Conservation (phyloP, 1,140 invertebrate genomes). For the Lordiphosa clarofinis region DNA sequence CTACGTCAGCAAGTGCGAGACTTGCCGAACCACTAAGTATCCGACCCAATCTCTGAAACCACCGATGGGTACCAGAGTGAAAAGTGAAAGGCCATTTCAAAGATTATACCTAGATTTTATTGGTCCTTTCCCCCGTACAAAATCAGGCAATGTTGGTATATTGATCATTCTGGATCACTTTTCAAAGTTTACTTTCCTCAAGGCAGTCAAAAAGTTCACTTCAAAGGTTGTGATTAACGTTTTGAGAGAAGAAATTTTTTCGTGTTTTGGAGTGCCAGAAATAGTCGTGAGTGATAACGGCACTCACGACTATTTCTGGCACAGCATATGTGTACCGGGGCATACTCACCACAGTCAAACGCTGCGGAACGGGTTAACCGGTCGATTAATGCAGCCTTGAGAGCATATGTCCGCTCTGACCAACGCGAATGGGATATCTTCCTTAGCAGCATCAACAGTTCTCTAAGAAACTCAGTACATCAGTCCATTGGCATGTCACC, state of each 20-base stretch:
- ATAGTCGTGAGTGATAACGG: slow-evolving; percentile 7
- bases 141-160: background rate
- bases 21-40: background rate
- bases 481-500: slow-evolving; percentile 18
- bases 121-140: background rate
- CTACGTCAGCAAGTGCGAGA: background rate
- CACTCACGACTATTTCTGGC: no score
- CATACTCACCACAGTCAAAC: no score
- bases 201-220: background rate
- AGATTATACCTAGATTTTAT: no score
- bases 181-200: slow-evolving; percentile 2
- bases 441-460: slow-evolving; percentile 14
- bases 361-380: slow-evolving; percentile 12
- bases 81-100: no score
- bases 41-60: background rate
- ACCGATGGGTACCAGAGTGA: background rate
- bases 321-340: no score
- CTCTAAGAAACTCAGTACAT: slow-evolving; percentile 5
- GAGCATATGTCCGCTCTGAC: background rate
- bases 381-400: slow-evolving; percentile 1
- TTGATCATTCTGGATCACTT: slow-evolving; percentile 1
- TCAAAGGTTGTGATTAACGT: background rate
- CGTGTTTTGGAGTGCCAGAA: slow-evolving; percentile 4
- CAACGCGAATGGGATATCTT: slow-evolving; percentile 12
- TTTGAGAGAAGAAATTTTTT: slow-evolving; percentile 1